phyloP scores from a whole-genome alignment of 2,797 vertebrate genomes.

The Melanotaenia boesemani region DNA sequence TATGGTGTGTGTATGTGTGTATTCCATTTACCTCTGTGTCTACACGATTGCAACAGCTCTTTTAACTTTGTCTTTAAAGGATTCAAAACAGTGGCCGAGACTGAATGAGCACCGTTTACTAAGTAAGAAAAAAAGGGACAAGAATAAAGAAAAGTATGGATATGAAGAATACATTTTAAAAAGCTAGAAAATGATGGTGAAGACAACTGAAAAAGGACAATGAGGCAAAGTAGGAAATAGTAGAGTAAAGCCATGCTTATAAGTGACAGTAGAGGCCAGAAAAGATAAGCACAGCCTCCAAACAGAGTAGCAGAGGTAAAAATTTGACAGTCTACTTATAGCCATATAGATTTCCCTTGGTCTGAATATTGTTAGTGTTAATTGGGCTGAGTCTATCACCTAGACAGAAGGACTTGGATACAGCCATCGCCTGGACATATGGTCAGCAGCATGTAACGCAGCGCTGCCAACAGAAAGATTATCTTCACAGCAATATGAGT shows the following conservation, averaged over 20 bases:
- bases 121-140: neutral
- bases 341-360: conserved; percentile 22
- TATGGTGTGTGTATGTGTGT: too few relatives aligned
- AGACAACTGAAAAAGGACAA: conserved; percentile 17
- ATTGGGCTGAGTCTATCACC: conserved; percentile 76
- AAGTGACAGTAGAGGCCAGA: neutral
- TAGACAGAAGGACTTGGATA: conserved; percentile 71
- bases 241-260: neutral
- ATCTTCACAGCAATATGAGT: conserved; percentile 63
- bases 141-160: neutral
- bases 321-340: conserved; percentile 17
- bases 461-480: conserved; percentile 75
- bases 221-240: neutral
- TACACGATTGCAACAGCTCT: neutral
- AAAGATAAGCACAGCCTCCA: conserved; percentile 6
- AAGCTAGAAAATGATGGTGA: conserved; percentile 1
- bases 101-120: neutral
- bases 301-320: conserved; percentile 10
- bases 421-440: conserved; percentile 69
- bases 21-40: neutral
- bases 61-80: neutral
- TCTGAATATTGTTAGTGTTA: conserved; percentile 68
- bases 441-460: conserved; percentile 62
- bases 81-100: neutral
- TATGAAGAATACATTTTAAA: neutral